Conservation (phyloP, 2,888 invertebrate genomes). For the Aelia acuminata region DNA sequence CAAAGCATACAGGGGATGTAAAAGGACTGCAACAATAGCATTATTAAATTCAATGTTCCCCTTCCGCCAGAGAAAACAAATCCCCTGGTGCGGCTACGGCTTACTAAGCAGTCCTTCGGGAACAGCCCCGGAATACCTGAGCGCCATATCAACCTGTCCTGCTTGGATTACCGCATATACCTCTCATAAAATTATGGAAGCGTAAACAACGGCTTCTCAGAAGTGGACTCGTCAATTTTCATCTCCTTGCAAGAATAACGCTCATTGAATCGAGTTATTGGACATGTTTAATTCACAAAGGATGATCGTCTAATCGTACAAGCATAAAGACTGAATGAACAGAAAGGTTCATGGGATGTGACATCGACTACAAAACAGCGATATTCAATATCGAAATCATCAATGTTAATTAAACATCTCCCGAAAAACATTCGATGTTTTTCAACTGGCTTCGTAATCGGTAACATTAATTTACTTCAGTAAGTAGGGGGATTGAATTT, state of each 20-base stretch:
- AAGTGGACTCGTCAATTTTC: not conserved
- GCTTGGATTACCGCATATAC: not conserved
- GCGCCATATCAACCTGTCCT: not conserved
- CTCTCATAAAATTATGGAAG: not conserved
- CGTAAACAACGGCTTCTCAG: not conserved
- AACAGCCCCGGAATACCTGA: not conserved
- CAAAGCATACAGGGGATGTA: not conserved
- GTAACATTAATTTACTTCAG: no score
- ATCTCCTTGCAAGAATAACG: not conserved
- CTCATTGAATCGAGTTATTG: not conserved
- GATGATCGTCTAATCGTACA: no score
- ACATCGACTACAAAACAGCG: no score
- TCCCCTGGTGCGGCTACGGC: not conserved
- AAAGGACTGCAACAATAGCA: slow-evolving; percentile 37
- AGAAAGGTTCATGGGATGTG: no score
- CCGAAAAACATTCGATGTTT: no score
- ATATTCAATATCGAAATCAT: no score
- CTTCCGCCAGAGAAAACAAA: slow-evolving; percentile 6
- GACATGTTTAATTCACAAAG: no score
- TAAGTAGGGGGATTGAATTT: no score
- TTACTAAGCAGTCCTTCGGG: not conserved
- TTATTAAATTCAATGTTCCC: slow-evolving; percentile 29
- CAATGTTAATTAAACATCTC: no score
- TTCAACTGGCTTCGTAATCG: no score
- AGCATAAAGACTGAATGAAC: no score